Base-by-base conservation (phyloP, 1,140 invertebrate species). In the Drosophila serrata region DNA sequence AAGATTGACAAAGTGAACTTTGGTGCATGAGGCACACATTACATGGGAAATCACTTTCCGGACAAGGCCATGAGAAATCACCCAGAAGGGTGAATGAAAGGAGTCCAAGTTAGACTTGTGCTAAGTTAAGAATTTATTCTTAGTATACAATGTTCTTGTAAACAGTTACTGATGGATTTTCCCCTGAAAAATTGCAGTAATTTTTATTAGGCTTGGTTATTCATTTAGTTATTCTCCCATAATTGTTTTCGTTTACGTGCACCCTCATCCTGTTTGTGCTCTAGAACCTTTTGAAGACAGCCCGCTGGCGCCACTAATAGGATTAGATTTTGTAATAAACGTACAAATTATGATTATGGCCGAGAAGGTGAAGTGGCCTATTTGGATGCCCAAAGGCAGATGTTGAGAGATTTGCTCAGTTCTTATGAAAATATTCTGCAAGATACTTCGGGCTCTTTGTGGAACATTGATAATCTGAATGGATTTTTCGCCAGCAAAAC, bases 281-380 rank as follows among this genome's bases (percentile, higher is more conserved):
- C 33, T 39, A 19, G n/a, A 27, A n/a, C n/a, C 27, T 27, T 46
- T 57, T 70, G 42, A 69, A 57, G 42, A 35, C 33, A 39, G 59
- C 19, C 19, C 6, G 19, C 15, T 6, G 43, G 2, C 8, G 65
- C 45, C 67, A 72, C 65, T 70, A 72, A 72, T 58, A 70, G 68
- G 68, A 72, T 72, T 72, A 72, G 43, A 58, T 59, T 70, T 40
- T 48, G 51, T 58, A 39, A 72, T 59, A 58, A 48, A 58, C 42
- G 29, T 49, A 70, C 64, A 40, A 53, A 69, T 53, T 69, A 53
- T 69, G 61, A 67, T 43, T 37, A 31, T 40, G 46, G 12, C 27
- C 29, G 0, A 53, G 31, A 9, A 22, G 19, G 31, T 12, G 59
- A 17, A 24, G 43, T 46, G 60, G 24, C 43, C 42, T 37, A 46